Base-by-base conservation (phyloP, 1,140 invertebrate species). In the Calliopsis andreniformis region DNA sequence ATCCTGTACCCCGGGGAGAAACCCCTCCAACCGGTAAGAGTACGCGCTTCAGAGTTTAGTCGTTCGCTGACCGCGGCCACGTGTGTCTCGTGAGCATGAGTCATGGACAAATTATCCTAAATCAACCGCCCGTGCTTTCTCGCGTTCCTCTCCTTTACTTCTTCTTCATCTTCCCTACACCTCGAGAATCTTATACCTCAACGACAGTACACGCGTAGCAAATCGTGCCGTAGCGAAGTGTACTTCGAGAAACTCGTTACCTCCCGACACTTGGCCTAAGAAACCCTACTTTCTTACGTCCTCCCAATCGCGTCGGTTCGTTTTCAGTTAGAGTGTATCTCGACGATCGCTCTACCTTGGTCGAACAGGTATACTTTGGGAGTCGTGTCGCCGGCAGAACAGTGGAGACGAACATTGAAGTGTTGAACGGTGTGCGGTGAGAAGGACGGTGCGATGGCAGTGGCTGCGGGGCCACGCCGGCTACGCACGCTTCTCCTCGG, bases 11-110 rank as follows among this genome's bases (percentile, higher is more conserved):
- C 25, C n/a, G 43, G 43, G 25, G 16, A 32, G 58, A 14, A 1
- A 30, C 42, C 49, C 58, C 75, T 55, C 75, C 69, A 69, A 51
- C 39, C 61, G 70, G 53, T n/a, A 32, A 32, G 20, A 47, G 63
- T 53, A 25, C 28, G 64, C 51, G 28, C 12, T 32, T 7, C 18
- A 12, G n/a, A 78, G 83, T 10, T 64, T 82, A 90, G 89, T 91
- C 87, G 89, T 88, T 85, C 86, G 86, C 83, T 88, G 89, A 89
- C 86, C 88, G 89, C 89, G 89, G 89, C 88, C 88, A 89, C 82
- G 86, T 87, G 16, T 75, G 85, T 67, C 75, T 87, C 76, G 81
- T 30, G 43, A 63, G 76, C 78, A 84, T 71, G 81, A 87, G 80
- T 81, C 80, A 89, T 89, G 87, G 85, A 87, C 76, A 87, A 78